These are phyloP conservation scores for Troides oblongomaculatus DNA, from an alignment of 2,888 invertebrate species.

Conservation along the genomic window DNA sequence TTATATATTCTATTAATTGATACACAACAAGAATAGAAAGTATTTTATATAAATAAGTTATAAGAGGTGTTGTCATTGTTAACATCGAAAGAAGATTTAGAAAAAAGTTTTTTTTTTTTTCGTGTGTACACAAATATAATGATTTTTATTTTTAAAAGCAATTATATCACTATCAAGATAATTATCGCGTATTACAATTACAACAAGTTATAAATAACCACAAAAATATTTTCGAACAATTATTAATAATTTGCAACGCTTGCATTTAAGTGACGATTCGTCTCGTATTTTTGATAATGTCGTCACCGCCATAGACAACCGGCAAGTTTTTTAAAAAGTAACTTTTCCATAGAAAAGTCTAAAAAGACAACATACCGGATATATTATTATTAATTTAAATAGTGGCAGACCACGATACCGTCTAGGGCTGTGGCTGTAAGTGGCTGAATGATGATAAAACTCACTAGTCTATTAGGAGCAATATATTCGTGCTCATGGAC, in stretches of 20 bases:
- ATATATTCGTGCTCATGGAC: background rate
- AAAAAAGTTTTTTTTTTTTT: slow-evolving; percentile 13
- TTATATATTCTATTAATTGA: slow-evolving; percentile 8
- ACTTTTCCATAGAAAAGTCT: background rate
- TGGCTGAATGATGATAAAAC: too few species aligned
- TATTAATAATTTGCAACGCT: slow-evolving; percentile 21
- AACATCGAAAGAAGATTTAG: slow-evolving; percentile 15
- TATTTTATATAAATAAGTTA: slow-evolving; percentile 5
- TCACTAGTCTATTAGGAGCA: background rate
- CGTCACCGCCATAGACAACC: slow-evolving; percentile 9
- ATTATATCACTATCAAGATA: slow-evolving; percentile 23
- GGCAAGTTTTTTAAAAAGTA: background rate
- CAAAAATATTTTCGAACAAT: slow-evolving; percentile 39
- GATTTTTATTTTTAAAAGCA: slow-evolving; percentile 18
- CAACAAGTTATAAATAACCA: slow-evolving; percentile 57
- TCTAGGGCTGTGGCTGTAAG: too few species aligned
- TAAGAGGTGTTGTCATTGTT: slow-evolving; percentile 17
- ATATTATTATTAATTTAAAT: too few species aligned
- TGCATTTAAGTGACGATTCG: background rate
- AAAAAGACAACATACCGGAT: background rate
- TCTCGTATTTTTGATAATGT: background rate
- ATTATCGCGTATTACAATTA: slow-evolving; percentile 41
- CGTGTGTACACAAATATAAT: slow-evolving; percentile 22
- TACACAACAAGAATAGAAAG: slow-evolving; percentile 12
- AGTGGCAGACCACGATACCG: too few species aligned